These are phyloP conservation scores for Rhogogaster chlorosoma DNA, from an alignment of 2,888 invertebrate genomes.

Conservation along the genomic window DNA sequence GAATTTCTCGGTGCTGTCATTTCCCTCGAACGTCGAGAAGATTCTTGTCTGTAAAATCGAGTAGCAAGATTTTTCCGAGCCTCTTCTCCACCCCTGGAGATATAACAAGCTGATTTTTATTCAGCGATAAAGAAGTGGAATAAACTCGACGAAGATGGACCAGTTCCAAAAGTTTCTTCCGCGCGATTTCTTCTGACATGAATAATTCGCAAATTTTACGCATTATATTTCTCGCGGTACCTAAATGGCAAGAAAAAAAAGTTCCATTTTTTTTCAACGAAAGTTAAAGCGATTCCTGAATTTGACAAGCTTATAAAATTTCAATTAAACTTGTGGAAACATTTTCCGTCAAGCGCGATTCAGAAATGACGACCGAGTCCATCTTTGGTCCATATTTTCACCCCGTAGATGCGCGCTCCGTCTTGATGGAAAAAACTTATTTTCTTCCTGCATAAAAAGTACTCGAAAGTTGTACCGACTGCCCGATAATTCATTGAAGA, in stretches of 20 bases:
- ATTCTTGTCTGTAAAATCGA: slow-evolving; percentile 6
- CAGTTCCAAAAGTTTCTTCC: background rate
- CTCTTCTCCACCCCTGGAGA: background rate
- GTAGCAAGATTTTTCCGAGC: background rate
- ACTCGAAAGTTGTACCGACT: background rate
- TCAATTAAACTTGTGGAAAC: background rate
- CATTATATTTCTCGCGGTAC: background rate
- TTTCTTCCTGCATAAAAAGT: background rate
- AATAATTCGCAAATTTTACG: background rate
- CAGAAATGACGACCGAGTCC: background rate
- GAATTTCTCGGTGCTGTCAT: slow-evolving; percentile 12
- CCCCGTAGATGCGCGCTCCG: background rate
- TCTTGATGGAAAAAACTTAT: background rate
- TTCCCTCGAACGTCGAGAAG: background rate
- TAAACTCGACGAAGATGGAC: background rate
- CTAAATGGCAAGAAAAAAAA: background rate
- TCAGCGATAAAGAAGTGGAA: background rate
- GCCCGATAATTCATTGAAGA: background rate
- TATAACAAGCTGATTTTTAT: background rate
- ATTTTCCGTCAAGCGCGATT: background rate
- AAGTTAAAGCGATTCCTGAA: background rate
- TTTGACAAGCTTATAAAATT: background rate
- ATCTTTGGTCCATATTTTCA: background rate
- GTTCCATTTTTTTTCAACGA: background rate
- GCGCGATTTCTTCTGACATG: background rate